Evolutionary conservation across 2,797 vertebrate genomes (phyloP), one percentile per base, ranked within the genome.

Genomic region (Xenentodon cancila): DNA sequence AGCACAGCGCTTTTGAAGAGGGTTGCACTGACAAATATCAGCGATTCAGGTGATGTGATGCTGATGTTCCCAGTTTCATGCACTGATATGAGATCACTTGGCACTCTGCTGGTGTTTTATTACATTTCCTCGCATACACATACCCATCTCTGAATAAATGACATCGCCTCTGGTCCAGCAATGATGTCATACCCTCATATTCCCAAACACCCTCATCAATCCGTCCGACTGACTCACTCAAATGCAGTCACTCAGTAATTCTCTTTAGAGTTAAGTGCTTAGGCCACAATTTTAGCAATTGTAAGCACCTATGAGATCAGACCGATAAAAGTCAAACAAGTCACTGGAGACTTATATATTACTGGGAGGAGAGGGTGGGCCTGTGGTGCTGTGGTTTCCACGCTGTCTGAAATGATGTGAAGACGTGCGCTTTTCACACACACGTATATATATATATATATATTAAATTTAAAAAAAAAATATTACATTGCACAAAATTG

Each of bases 251-350:
- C 83, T 81, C 85, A 89, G 82, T 90, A 84, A 91, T 90, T 90
- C 73, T 84, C 81, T 90, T 92, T 80, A 72, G 79, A 87, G 80
- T 88, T 87, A 90, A 92, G 91, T 90, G 88, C 81, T 77, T 19
- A 25, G 87, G 85, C 84, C 85, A 84, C 51, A 74, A 79, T 91
- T 86, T 88, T 88, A 82, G 81, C 86, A 83, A 86, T 72, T 85
- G 76, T 74, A 71, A 79, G 81, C 79, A 82, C 79, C 84, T 56
- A 84, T 92, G 90, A 91, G 89, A 85, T 91, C 90, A 90, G 69
- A 62, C 48, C 69, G 71, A 85, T 89, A 86, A 86, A 89, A 80
- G 64, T 53, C 52, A 64, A 68, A 70, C 79, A 80, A 84, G 72
- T 82, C 88, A 81, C 42, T 11, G 11, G 77, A 71, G 82, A 63